Base-by-base conservation (phyloP, 1,140 invertebrate genomes). In the Physella acuta region DNA sequence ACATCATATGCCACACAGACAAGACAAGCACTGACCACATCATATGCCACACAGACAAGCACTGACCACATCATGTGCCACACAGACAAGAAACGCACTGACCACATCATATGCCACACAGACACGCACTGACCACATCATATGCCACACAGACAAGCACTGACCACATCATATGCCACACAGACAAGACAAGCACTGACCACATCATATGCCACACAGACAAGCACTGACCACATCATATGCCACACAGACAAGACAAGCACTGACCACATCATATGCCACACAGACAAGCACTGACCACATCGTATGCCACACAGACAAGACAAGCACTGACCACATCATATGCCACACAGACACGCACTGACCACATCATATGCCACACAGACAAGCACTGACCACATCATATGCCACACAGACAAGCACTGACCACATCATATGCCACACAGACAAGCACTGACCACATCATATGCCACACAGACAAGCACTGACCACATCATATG, bases 71-170 rank as follows among this genome's bases (percentile, higher is more conserved):
- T n/a, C n/a, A n/a, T 44, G 8, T 44, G 39, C 8, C 39, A 44
- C 39, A 11, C 8, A 44, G 20, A 44, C 8, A 44, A 28, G n/a
- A n/a, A n/a, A n/a, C n/a, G 56, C 8, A 61, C 83, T 81, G 86
- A 92, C 90, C 93, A 94, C 74, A 94, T 93, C 70, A 91, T 87
- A 69, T 86, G 89, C 93, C 93, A 94, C 5, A 95, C n/a, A n/a
- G n/a, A n/a, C n/a, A n/a, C n/a, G n/a, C n/a, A n/a, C n/a, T n/a
- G n/a, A n/a, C n/a, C n/a, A n/a, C n/a, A n/a, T n/a, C n/a, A n/a
- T 44, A 8, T 44, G 39, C 8, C 39, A 44, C 39, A 11, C 8
- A 44, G 20, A 44, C 8, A 44, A 28, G 56, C 8, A 61, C 83
- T 81, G 86, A 92, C 90, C 93, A 94, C 74, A 94, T 93, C 70